Conservation (phyloP, 2,797 vertebrate genomes). For the Prunella strophiata region DNA sequence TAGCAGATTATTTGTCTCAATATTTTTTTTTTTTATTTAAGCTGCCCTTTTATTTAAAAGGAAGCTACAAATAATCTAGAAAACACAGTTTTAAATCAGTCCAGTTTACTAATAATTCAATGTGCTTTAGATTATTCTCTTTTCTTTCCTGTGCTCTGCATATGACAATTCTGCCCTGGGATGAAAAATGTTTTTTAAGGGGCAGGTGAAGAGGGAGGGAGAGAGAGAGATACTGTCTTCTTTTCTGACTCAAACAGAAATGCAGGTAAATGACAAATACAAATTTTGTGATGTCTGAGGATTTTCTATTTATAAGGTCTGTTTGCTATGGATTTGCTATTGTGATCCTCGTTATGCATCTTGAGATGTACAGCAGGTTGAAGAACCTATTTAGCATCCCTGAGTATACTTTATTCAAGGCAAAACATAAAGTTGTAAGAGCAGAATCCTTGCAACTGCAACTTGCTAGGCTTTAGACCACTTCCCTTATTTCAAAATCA, state of each 20-base stretch:
- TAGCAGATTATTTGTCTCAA: background rate
- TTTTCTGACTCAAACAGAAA: background rate
- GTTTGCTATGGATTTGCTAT: background rate
- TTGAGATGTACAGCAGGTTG: background rate
- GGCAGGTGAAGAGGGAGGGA: background rate
- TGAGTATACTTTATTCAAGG: background rate
- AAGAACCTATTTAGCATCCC: background rate
- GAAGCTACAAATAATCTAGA: background rate
- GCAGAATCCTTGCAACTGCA: background rate
- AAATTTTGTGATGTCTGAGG: background rate
- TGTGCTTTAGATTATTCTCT: background rate
- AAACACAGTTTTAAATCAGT: background rate
- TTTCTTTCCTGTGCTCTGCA: background rate
- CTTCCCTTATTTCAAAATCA: background rate
- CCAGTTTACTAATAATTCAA: background rate
- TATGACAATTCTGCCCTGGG: background rate
- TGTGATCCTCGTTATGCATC: background rate
- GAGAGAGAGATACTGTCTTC: background rate
- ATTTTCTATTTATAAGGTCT: background rate
- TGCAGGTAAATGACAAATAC: background rate
- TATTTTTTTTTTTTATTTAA: background rate
- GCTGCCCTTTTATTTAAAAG: background rate
- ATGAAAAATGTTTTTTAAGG: background rate
- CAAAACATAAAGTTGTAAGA: background rate
- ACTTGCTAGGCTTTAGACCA: background rate